phyloP scores from a whole-genome alignment of 2,797 vertebrate species.

The Tokudaia tokunoshimensis region DNA sequence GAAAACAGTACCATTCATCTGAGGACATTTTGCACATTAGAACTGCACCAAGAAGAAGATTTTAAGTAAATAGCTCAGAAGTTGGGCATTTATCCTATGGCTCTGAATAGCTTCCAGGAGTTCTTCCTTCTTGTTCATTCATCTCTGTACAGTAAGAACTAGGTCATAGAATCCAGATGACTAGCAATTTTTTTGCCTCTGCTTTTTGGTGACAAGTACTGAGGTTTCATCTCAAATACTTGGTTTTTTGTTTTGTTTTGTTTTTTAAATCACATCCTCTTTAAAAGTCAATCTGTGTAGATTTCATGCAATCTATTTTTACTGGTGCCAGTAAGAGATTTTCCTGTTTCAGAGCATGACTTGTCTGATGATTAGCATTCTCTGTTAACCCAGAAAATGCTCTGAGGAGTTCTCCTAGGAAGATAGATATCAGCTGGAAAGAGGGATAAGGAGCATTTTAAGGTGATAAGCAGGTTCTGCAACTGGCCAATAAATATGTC shows the following conservation, averaged over 20 bases:
- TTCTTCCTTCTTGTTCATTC: not conserved
- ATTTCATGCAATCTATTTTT: not conserved
- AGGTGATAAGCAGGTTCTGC: conserved; percentile 65
- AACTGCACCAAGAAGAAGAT: too few species aligned
- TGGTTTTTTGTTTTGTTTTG: too few species aligned
- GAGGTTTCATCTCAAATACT: not conserved
- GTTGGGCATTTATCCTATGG: not conserved
- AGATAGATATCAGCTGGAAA: not conserved
- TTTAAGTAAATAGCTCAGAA: not conserved
- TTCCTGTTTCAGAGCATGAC: conserved; percentile 36
- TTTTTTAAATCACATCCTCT: not conserved
- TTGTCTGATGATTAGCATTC: not conserved
- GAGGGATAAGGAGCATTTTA: not conserved
- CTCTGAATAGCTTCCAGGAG: not conserved
- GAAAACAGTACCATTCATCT: not conserved
- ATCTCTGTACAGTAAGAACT: not conserved
- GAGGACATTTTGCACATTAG: not conserved
- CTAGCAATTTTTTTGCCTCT: too few species aligned
- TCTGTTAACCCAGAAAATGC: not conserved
- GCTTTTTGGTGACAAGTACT: too few species aligned
- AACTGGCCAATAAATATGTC: conserved; percentile 38
- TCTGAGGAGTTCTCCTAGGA: not conserved
- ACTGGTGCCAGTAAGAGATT: rapidly evolving
- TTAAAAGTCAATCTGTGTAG: not conserved
- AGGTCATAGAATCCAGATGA: too few species aligned